These are phyloP conservation scores for Hucho hucho DNA, from an alignment of 2,113 vertebrate genomes.

Conservation along the genomic window DNA sequence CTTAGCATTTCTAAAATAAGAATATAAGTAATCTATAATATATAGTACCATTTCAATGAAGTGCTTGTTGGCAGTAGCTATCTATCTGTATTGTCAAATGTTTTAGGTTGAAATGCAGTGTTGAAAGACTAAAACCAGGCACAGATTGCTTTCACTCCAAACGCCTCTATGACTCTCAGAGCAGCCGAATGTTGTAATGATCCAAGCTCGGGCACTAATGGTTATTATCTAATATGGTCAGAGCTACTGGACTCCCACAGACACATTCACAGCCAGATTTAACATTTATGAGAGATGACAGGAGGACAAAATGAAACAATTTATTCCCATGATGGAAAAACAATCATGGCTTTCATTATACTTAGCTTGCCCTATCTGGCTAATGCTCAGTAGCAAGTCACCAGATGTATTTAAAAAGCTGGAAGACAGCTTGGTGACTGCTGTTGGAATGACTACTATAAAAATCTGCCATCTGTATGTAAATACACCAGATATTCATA, in stretches of 20 bases:
- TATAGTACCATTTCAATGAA: no score
- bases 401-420: constrained; percentile 93
- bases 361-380: constrained; percentile 89
- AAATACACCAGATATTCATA: constrained; percentile 84
- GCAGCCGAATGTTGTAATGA: constrained; percentile 43
- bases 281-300: constrained; percentile 95
- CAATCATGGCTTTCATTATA: constrained; percentile 93
- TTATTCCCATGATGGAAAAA: constrained; percentile 94
- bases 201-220: constrained; percentile 85
- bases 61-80: no score
- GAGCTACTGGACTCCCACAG: constrained; percentile 54
- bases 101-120: not conserved
- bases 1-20: no score
- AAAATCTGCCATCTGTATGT: constrained; percentile 92
- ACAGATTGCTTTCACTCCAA: not conserved
- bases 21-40: no score
- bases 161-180: not conserved
- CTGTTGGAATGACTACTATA: constrained; percentile 89
- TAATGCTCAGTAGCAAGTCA: constrained; percentile 93
- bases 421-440: constrained; percentile 85
- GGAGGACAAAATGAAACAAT: constrained; percentile 90
- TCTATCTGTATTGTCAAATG: no score
- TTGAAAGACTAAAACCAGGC: not conserved
- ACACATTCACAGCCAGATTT: constrained; percentile 82
- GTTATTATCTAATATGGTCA: constrained; percentile 83